Evolutionary conservation across 30 jellyfish, hydroid and myxozoan genomes (phyloP), one percentile per base, ranked within the genome.

Genomic region (Cassiopea xamachana): DNA sequence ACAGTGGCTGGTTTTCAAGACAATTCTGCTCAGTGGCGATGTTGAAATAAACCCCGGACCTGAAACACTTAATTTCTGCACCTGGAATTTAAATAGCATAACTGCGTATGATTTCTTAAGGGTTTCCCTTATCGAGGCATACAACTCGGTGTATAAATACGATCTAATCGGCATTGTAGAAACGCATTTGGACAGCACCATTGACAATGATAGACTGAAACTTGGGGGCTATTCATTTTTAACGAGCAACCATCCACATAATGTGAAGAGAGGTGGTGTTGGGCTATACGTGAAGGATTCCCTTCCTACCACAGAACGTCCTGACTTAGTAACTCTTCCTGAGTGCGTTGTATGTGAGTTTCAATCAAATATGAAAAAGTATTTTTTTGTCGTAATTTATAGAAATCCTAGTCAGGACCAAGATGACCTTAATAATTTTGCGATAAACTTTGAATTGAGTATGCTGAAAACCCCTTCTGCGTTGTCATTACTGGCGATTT

Each of bases 31-130:
- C 58, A 88, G 95, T 77, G 80, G 95, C 73, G 90, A 88, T 88
- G 95, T 88, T 6, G 95, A 88, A 79, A 59, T 84, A 45, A 88
- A 88, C 71, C 90, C 95, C 72, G 95, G 95, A 64, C 95, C 90
- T 16, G 95, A 88, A 69, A 60, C 90, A 48, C 79, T 88, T 45
- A 61, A 88, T 70, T 88, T 79, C 64, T 67, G 90, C 90, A 77
- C 86, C 16, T 88, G 90, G 95, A 88, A 88, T 67, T 82, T 88
- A 74, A 85, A 85, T 75, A 85, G 90, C 73, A 79, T 79, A 75
- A 60, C 95, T 64, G 88, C 90, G 83, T 70, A 88, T 88, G 95
- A 80, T 89, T 88, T 88, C 72, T 79, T 88, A 85, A 73, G 87
- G 58, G 87, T 71, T 43, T 81, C 90, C 51, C 93, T 85, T 75